Evolutionary conservation across 1,140 invertebrate genomes (phyloP).

Genomic region (Littorina saxatilis): DNA sequence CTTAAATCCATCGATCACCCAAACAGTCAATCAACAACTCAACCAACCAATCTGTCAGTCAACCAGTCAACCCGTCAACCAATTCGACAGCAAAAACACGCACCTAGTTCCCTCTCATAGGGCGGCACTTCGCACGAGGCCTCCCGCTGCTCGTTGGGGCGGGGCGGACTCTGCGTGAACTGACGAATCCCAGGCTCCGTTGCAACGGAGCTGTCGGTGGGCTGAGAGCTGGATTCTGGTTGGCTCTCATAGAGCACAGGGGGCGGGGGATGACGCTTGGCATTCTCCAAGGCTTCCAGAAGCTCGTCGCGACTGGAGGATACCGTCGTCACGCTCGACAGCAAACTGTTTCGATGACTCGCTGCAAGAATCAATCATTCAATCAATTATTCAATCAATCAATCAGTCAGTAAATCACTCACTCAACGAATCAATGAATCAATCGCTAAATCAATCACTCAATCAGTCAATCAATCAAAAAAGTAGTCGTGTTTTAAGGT

Average conservation of each 20-base stretch:
- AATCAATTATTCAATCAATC: too few species aligned
- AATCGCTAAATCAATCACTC: too few species aligned
- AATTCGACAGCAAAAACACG: not conserved
- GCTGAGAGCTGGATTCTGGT: conserved; percentile 65
- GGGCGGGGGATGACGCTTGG: conserved; percentile 65
- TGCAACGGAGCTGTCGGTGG: conserved; percentile 69
- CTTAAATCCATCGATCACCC: too few species aligned
- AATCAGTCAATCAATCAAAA: too few species aligned
- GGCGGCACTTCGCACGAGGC: conserved; percentile 73
- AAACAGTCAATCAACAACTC: too few species aligned
- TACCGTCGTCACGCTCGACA: conserved; percentile 72
- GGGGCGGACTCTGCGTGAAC: conserved; percentile 76
- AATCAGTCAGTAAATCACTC: too few species aligned
- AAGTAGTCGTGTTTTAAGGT: too few species aligned
- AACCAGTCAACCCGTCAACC: too few species aligned
- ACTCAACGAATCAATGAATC: too few species aligned
- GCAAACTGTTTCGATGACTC: conserved; percentile 69
- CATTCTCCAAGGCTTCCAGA: conserved; percentile 74
- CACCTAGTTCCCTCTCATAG: conserved; percentile 53
- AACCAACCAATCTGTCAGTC: too few species aligned
- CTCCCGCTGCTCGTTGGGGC: conserved; percentile 75
- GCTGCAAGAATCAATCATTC: too few species aligned
- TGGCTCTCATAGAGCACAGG: conserved; percentile 68
- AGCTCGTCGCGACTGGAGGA: conserved; percentile 76
- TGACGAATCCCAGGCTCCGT: conserved; percentile 76